phyloP scores from a whole-genome alignment of 1,140 invertebrate species.

The Muscidifurax raptorellus region DNA sequence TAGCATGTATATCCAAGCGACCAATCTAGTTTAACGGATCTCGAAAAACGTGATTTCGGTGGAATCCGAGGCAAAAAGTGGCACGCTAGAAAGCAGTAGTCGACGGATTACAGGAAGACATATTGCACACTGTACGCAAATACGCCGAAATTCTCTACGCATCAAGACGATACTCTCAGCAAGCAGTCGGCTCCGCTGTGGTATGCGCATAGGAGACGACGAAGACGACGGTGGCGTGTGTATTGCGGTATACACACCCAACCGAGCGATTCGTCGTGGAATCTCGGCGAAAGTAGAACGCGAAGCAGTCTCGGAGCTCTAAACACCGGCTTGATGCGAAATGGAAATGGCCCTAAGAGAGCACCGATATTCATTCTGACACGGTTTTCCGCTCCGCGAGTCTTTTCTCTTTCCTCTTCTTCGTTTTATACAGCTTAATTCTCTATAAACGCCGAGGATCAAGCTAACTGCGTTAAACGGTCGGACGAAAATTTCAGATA shows the following conservation, averaged over 20 bases:
- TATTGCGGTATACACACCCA: constrained; percentile 35
- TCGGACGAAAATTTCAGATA: neutral
- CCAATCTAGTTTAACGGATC: constrained; percentile 46
- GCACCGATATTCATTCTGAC: neutral
- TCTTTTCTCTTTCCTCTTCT: neutral
- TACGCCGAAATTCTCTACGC: neutral
- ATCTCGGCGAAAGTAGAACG: constrained; percentile 59
- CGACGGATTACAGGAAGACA: neutral
- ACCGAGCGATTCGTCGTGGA: constrained; percentile 46
- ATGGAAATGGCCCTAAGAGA: constrained; percentile 23
- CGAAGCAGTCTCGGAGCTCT: neutral
- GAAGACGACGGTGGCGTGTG: neutral
- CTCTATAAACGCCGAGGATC: too few relatives aligned
- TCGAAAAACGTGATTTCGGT: constrained; percentile 36
- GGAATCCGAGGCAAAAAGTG: constrained; percentile 35
- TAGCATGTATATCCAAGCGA: neutral
- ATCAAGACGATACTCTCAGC: neutral
- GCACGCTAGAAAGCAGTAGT: constrained; percentile 2
- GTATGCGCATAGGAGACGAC: constrained; percentile 7
- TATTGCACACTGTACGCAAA: neutral
- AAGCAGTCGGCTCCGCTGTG: neutral
- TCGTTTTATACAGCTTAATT: neutral
- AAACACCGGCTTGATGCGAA: neutral
- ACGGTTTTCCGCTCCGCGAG: neutral
- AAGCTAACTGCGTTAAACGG: too few relatives aligned